Percentiles rank a stretch among this genome's conserved stretches.
These are phyloP conservation scores for Steinernema carpocapsae DNA, from an alignment of 2,888 invertebrate genomes.

Conservation along the genomic window DNA sequence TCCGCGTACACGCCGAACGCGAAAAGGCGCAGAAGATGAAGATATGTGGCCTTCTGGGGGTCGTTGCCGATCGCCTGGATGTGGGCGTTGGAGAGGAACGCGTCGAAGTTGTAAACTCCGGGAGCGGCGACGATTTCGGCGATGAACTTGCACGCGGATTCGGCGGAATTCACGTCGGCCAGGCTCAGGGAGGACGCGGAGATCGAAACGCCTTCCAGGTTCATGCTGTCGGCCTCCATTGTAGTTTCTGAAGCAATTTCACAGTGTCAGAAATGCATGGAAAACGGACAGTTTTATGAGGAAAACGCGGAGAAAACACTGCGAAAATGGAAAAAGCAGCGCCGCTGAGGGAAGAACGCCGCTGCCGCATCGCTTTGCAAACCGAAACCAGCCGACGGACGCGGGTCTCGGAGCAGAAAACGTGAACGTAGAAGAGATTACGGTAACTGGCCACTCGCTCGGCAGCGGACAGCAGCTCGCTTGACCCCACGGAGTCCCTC, in stretches of 20 bases:
- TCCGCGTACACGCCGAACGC: neutral
- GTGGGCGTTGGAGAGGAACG: neutral
- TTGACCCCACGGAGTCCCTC: too few relatives aligned
- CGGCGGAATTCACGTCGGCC: neutral
- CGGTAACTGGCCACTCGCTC: too few relatives aligned
- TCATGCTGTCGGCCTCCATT: neutral
- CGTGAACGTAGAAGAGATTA: too few relatives aligned
- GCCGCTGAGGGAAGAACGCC: neutral
- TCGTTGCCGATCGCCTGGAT: neutral
- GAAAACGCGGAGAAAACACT: neutral
- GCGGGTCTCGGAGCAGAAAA: too few relatives aligned
- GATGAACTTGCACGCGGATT: conserved; percentile 11
- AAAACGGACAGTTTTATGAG: neutral
- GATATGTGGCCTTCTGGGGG: neutral
- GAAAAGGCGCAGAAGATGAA: neutral
- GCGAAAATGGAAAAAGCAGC: neutral
- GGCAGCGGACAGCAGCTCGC: too few relatives aligned
- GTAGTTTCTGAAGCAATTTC: neutral
- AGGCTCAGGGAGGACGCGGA: neutral
- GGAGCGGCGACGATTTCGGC: neutral
- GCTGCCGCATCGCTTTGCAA: neutral
- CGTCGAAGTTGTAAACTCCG: neutral
- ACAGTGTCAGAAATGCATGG: neutral
- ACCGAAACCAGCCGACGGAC: neutral
- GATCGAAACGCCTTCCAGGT: neutral